phyloP scores from a whole-genome alignment of 2,888 invertebrate genomes.

The Nudaria mundana region DNA sequence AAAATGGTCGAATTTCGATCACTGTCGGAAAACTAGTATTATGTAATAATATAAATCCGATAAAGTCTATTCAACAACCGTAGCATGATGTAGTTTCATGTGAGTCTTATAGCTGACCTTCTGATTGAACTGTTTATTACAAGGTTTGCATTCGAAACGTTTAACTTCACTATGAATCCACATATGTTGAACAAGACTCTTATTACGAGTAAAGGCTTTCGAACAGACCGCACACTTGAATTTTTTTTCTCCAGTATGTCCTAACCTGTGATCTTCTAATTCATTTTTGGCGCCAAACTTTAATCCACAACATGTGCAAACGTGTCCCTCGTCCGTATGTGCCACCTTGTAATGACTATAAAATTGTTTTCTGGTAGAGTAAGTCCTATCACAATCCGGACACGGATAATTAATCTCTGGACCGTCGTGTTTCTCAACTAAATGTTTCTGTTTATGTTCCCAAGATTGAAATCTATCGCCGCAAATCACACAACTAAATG shows the following conservation, averaged over 20 bases:
- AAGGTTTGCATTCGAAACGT: conserved; percentile 54
- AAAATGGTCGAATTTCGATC: too few species aligned
- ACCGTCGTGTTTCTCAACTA: conserved; percentile 46
- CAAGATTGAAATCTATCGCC: conserved; percentile 63
- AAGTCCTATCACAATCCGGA: conserved; percentile 53
- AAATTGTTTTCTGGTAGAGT: conserved; percentile 47
- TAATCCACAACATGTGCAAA: conserved; percentile 56
- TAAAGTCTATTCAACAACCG: background rate
- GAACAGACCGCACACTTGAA: conserved; percentile 68
- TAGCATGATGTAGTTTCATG: conserved; percentile 40
- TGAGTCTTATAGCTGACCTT: conserved; percentile 46
- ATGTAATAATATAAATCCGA: too few species aligned
- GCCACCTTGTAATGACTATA: conserved; percentile 55
- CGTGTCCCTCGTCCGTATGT: conserved; percentile 54
- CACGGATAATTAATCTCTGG: conserved; percentile 49
- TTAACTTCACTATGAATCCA: conserved; percentile 66
- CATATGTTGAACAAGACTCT: conserved; percentile 64
- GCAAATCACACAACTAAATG: conserved; percentile 56
- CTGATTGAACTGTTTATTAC: conserved; percentile 63
- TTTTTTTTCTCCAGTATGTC: conserved; percentile 73
- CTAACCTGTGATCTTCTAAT: conserved; percentile 64
- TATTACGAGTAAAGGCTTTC: conserved; percentile 73
- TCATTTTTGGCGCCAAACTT: conserved; percentile 48
- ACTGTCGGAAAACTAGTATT: too few species aligned
- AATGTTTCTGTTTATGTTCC: conserved; percentile 60